Conservation (phyloP, 2,797 vertebrate species). For the Clangula hyemalis region DNA sequence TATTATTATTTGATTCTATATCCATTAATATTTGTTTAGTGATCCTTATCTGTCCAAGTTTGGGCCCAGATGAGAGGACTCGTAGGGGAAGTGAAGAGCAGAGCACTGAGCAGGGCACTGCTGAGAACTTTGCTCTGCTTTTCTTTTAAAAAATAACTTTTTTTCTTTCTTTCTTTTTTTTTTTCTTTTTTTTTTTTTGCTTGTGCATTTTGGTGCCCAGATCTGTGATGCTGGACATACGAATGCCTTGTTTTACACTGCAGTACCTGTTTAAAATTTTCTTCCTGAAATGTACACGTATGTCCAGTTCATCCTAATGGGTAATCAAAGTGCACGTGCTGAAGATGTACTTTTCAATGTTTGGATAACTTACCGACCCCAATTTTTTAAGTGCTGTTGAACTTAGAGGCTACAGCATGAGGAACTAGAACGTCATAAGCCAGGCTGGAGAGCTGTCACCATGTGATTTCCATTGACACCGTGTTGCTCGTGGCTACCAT, state of each 20-base stretch:
- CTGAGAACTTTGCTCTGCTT: neutral
- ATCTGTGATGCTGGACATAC: neutral
- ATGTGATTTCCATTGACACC: neutral
- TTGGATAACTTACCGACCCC: neutral
- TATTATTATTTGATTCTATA: neutral
- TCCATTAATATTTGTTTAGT: neutral
- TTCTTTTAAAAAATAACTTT: rapidly evolving
- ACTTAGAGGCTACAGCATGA: neutral
- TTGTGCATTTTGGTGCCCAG: conserved; percentile 7
- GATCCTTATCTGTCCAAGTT: neutral
- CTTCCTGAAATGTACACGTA: neutral
- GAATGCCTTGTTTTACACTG: neutral
- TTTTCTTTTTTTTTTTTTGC: neutral
- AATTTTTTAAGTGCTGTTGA: neutral
- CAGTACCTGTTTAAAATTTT: neutral
- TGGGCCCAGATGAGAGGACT: neutral
- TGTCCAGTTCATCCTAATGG: conserved; percentile 12
- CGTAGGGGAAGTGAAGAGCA: neutral
- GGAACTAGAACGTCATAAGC: neutral
- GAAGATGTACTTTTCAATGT: neutral
- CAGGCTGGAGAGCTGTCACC: neutral
- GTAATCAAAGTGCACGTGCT: neutral
- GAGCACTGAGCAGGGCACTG: neutral
- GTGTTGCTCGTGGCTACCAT: neutral
- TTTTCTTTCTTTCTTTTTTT: neutral